These are phyloP conservation scores for Azorinus chamasolen DNA, from an alignment of 2,888 invertebrate species.

Conservation along the genomic window DNA sequence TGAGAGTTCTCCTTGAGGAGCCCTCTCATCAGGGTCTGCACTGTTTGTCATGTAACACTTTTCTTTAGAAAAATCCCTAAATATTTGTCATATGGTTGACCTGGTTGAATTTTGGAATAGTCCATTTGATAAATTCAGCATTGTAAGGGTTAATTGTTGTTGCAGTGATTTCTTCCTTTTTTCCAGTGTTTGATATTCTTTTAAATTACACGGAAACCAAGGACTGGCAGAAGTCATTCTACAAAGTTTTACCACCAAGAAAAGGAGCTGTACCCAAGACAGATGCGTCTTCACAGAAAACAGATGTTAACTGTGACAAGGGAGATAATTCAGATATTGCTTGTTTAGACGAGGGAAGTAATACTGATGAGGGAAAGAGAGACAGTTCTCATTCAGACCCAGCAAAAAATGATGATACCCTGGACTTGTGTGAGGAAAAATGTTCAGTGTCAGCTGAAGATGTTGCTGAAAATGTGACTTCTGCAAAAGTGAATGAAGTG, in stretches of 20 bases:
- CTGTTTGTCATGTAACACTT: no score
- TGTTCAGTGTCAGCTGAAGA: no score
- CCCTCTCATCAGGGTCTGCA: no score
- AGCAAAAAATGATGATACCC: background rate
- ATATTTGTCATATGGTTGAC: no score
- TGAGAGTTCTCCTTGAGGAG: no score
- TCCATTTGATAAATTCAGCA: no score
- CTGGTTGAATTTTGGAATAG: no score
- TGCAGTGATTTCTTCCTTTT: background rate
- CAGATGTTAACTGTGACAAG: background rate
- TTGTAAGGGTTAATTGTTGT: no score
- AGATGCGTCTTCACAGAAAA: background rate
- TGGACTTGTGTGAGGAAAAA: background rate
- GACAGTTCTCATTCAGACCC: background rate
- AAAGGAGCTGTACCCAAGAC: conserved; percentile 72
- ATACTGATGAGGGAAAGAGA: background rate
- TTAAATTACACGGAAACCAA: conserved; percentile 85
- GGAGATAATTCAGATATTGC: background rate
- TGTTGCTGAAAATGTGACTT: no score
- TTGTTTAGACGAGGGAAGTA: background rate
- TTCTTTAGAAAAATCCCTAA: no score
- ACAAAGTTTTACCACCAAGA: conserved; percentile 85
- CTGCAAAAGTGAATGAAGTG: no score
- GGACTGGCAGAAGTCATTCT: conserved; percentile 86
- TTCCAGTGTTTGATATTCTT: conserved; percentile 87